A percentile compares a stretch with the other conserved stretches of the same genome.
phyloP scores from a whole-genome alignment of 2,797 vertebrate species.

The Lacerta bilineata region DNA sequence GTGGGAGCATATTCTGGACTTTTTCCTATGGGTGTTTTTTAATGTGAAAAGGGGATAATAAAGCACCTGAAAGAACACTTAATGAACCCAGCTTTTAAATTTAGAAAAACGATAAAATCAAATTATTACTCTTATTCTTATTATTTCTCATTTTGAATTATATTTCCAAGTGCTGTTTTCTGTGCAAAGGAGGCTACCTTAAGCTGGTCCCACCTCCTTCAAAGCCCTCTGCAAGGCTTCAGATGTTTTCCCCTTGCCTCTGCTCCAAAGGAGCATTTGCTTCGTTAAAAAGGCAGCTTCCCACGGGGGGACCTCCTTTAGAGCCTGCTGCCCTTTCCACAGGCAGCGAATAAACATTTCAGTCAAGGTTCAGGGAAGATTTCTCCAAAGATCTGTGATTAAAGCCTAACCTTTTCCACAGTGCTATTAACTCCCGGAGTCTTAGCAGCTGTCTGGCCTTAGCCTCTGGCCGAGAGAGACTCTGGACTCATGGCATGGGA shows the following conservation, averaged over 20 bases:
- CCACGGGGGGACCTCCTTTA: background rate
- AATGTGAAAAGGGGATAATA: background rate
- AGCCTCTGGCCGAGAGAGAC: background rate
- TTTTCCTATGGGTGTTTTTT: background rate
- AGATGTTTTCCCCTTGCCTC: background rate
- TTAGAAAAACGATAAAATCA: too few species aligned
- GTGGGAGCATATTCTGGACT: background rate
- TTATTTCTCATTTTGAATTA: background rate
- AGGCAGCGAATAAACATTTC: slow-evolving; percentile 25
- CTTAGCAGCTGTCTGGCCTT: background rate
- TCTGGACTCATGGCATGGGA: background rate
- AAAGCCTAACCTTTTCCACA: slow-evolving; percentile 11
- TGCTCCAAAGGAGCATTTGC: background rate
- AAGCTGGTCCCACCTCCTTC: background rate
- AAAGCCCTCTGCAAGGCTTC: background rate
- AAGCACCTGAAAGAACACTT: too few species aligned
- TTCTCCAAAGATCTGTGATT: slow-evolving; percentile 28
- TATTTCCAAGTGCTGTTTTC: background rate
- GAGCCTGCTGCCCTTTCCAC: slow-evolving; percentile 25
- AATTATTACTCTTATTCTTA: too few species aligned
- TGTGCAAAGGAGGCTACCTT: background rate
- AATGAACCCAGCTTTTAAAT: background rate
- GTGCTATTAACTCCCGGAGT: background rate
- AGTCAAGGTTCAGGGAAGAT: slow-evolving; percentile 24
- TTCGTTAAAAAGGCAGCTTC: slow-evolving; percentile 34